Percentiles rank a stretch among this genome's conserved stretches.
phyloP scores from a whole-genome alignment of 2,888 invertebrate species.

The Eupithecia insigniata region DNA sequence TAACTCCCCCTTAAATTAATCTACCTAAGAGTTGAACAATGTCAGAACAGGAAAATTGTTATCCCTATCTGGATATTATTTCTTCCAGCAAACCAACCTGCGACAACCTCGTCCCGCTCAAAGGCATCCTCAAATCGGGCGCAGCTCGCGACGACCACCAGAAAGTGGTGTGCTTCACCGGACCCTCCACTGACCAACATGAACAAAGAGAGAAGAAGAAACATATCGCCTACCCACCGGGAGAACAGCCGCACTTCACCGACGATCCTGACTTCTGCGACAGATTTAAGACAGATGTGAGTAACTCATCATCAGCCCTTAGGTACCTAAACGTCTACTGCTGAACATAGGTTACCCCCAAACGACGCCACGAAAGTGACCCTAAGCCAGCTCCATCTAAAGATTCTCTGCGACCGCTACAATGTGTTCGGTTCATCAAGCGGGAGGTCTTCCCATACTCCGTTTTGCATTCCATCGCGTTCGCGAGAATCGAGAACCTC shows the following conservation, averaged over 20 bases:
- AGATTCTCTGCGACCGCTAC: too few species aligned
- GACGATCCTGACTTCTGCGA: conserved; percentile 71
- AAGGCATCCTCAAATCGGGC: conserved; percentile 76
- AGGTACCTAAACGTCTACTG: too few species aligned
- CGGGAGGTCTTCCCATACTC: too few species aligned
- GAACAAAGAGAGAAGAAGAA: conserved; percentile 55
- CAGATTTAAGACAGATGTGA: conserved; percentile 64
- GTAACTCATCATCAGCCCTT: too few species aligned
- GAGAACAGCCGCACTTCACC: conserved; percentile 66
- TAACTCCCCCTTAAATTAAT: not conserved
- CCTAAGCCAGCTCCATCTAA: too few species aligned
- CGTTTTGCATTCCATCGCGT: too few species aligned
- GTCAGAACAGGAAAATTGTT: not conserved
- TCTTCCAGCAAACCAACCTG: conserved; percentile 66
- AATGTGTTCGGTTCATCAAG: too few species aligned
- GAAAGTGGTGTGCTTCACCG: conserved; percentile 79
- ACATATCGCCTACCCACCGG: conserved; percentile 56
- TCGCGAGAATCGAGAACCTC: too few species aligned
- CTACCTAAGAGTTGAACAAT: not conserved
- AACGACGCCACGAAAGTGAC: too few species aligned
- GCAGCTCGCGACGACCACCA: conserved; percentile 74
- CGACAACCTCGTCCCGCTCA: conserved; percentile 68
- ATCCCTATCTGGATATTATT: not conserved
- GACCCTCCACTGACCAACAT: conserved; percentile 67
- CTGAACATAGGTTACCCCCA: too few species aligned